phyloP scores from a whole-genome alignment of 2,888 invertebrate species.

The Drosophila rellima region DNA sequence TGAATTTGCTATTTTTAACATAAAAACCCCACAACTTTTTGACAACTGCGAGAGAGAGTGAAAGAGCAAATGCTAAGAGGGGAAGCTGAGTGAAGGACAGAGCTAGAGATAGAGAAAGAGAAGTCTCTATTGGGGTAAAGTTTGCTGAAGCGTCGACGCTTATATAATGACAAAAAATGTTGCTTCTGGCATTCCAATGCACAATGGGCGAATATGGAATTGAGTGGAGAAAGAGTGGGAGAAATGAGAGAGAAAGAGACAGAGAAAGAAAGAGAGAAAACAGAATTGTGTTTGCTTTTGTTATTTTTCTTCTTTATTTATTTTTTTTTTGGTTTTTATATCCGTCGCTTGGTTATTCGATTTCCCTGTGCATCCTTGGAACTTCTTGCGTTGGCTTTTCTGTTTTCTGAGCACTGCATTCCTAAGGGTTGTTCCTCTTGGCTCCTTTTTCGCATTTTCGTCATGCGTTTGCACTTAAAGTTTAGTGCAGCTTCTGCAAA shows the following conservation, averaged over 20 bases:
- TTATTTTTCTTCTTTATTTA: constrained; percentile 7
- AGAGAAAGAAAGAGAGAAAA: background rate
- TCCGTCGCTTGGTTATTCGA: constrained; percentile 47
- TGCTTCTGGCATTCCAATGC: constrained; percentile 35
- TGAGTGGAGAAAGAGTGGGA: background rate
- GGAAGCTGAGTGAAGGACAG: background rate
- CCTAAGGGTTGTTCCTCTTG: constrained; percentile 63
- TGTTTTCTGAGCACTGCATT: constrained; percentile 34
- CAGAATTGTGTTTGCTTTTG: constrained; percentile 22
- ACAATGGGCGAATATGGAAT: constrained; percentile 5
- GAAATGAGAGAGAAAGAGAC: background rate
- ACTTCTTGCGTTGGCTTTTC: constrained; percentile 27
- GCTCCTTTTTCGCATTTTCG: constrained; percentile 33
- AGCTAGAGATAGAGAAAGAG: background rate
- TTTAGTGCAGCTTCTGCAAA: constrained; percentile 59
- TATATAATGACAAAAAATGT: constrained; percentile 45
- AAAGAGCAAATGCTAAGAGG: background rate
- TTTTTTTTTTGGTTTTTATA: constrained; percentile 14
- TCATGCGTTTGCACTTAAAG: constrained; percentile 33
- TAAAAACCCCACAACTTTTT: constrained; percentile 29
- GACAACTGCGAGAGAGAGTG: constrained; percentile 33
- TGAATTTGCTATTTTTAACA: constrained; percentile 55
- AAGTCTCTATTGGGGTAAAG: constrained; percentile 11
- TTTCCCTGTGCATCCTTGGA: constrained; percentile 46
- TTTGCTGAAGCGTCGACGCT: constrained; percentile 24